These are phyloP conservation scores for Pseudomyrmex pallidus DNA, from an alignment of 1,140 invertebrate species.

Conservation along the genomic window DNA sequence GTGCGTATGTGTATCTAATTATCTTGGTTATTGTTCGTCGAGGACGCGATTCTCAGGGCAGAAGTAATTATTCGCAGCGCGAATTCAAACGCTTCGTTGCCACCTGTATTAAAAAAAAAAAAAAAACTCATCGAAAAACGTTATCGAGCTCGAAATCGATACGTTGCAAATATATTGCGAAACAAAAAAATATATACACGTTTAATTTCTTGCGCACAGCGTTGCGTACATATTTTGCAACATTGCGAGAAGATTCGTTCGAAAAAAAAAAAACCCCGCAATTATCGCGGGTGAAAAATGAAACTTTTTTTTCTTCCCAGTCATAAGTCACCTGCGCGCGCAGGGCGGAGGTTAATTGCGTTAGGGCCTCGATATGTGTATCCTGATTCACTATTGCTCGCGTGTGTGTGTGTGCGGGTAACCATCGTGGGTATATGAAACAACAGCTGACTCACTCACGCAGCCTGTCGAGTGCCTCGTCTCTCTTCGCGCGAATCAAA, in stretches of 20 bases:
- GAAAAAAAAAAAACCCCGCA: not conserved
- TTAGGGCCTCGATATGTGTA: not conserved
- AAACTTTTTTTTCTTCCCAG: not conserved
- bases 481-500: slow-evolving; percentile 42
- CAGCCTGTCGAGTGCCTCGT: slow-evolving; percentile 12
- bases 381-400: slow-evolving; percentile 46
- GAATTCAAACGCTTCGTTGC: not conserved
- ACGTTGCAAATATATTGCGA: not conserved
- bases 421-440: slow-evolving; percentile 30
- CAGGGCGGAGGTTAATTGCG: slow-evolving; percentile 16
- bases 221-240: too few species aligned
- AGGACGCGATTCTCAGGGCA: not conserved
- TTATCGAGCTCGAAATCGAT: not conserved
- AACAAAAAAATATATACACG: too few species aligned
- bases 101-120: slow-evolving; percentile 10
- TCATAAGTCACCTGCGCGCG: not conserved
- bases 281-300: slow-evolving; percentile 13
- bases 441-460: slow-evolving; percentile 67
- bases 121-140: not conserved
- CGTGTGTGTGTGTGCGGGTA: slow-evolving; percentile 3
- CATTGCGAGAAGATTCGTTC: not conserved
- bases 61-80: slow-evolving; percentile 28
- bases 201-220: too few species aligned
- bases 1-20: slow-evolving; percentile 17
- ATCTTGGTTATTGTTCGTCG: slow-evolving; percentile 17